Conservation (phyloP, 2,113 vertebrate genomes). For the Carassius gibelio region DNA sequence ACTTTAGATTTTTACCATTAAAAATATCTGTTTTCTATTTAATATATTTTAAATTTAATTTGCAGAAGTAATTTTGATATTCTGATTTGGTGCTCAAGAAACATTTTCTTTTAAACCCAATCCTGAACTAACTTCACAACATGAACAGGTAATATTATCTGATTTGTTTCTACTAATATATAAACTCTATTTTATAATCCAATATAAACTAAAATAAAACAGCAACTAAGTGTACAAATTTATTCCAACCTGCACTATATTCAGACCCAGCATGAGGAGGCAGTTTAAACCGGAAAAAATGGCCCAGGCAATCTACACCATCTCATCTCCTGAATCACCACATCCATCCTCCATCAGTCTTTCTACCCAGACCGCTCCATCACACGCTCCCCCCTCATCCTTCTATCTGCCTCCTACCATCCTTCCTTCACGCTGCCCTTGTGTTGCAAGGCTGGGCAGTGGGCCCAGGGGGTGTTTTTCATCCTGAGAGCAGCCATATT, state of each 20-base stretch:
- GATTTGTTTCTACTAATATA: neutral
- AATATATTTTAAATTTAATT: neutral
- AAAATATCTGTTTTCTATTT: neutral
- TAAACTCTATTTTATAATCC: neutral
- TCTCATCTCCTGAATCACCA: slow-evolving; percentile 37
- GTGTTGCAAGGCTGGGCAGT: slow-evolving; percentile 57
- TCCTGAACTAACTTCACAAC: neutral
- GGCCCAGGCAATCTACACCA: neutral
- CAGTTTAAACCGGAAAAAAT: slow-evolving; percentile 3
- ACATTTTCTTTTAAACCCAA: neutral
- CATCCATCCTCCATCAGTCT: slow-evolving; percentile 28
- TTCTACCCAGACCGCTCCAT: neutral
- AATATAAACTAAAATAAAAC: slow-evolving; percentile 1
- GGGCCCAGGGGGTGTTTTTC: slow-evolving; percentile 68
- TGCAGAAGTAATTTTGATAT: neutral
- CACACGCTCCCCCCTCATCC: neutral
- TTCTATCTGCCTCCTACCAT: slow-evolving; percentile 31
- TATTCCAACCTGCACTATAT: slow-evolving; percentile 2
- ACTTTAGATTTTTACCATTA: neutral
- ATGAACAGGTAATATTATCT: neutral
- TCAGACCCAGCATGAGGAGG: neutral
- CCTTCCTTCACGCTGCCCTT: slow-evolving; percentile 24
- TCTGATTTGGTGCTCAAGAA: neutral
- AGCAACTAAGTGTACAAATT: neutral
- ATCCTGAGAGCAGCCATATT: slow-evolving; percentile 74